Percentiles rank a stretch among this genome's conserved stretches.
Evolutionary conservation across 1,140 invertebrate genomes (phyloP).

Genomic region (Hylaeus anthracinus): DNA sequence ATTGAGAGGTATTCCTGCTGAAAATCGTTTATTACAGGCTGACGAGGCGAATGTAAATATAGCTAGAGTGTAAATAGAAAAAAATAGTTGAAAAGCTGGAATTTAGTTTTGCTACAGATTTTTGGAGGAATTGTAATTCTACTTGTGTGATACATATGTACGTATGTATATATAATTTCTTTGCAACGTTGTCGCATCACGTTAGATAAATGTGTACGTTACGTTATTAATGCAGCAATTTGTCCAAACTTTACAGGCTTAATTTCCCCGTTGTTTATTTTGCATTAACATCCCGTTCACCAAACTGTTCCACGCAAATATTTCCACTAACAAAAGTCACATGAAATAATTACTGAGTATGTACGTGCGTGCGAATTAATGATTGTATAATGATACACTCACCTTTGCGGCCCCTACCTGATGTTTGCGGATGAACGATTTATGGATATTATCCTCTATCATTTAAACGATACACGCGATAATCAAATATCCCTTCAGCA

Average conservation of each 20-base stretch:
- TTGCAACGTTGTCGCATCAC: not conserved
- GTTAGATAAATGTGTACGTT: not conserved
- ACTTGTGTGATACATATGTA: too few species aligned
- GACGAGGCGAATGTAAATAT: too few species aligned
- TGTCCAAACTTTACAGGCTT: not conserved
- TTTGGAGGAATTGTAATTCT: too few species aligned
- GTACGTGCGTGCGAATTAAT: conserved; percentile 28
- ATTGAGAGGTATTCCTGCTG: too few species aligned
- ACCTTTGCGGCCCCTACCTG: conserved; percentile 36
- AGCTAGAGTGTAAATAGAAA: too few species aligned
- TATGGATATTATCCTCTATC: conserved; percentile 55
- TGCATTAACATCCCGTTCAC: conserved; percentile 25
- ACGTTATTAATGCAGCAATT: not conserved
- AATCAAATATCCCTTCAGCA: conserved; percentile 53
- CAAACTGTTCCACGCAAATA: conserved; percentile 24
- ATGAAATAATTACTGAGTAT: conserved; percentile 39
- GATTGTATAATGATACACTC: conserved; percentile 49
- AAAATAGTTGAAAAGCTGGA: too few species aligned
- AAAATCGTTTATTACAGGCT: too few species aligned
- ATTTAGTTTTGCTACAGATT: too few species aligned
- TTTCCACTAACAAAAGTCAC: conserved; percentile 48
- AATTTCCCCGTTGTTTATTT: conserved; percentile 24
- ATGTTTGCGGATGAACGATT: conserved; percentile 54
- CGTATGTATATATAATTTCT: too few species aligned
- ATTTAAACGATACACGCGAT: conserved; percentile 58